Percentiles rank a stretch among this genome's conserved stretches.
Conservation (phyloP, 2,113 vertebrate genomes). For the Pelodiscus sinensis region DNA sequence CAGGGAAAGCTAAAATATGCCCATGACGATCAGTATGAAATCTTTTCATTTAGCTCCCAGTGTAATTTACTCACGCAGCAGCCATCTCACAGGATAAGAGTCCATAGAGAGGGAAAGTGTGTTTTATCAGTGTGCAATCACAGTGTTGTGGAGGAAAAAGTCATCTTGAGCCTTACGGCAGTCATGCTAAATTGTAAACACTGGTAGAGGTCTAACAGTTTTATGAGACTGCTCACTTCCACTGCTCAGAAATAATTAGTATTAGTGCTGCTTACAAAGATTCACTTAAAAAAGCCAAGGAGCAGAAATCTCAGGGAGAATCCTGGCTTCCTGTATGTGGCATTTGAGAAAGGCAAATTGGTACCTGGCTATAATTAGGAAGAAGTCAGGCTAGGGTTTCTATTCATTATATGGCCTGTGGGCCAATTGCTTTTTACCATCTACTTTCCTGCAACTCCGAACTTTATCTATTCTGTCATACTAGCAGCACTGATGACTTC, state of each 20-base stretch:
- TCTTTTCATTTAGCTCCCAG: slow-evolving; percentile 60
- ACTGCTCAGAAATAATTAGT: slow-evolving; percentile 1
- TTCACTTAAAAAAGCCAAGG: neutral
- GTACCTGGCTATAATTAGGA: too few species aligned
- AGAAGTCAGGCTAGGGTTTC: neutral
- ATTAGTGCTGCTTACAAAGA: neutral
- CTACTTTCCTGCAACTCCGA: rapidly evolving
- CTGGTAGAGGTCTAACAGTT: neutral
- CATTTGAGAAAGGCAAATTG: neutral
- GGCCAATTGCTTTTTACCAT: rapidly evolving
- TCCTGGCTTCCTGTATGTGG: neutral
- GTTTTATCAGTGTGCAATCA: slow-evolving; percentile 45
- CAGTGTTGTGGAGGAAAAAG: slow-evolving; percentile 34
- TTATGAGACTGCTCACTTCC: neutral
- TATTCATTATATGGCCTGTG: neutral
- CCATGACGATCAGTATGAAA: slow-evolving; percentile 39
- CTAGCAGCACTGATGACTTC: rapidly evolving
- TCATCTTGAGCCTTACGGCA: slow-evolving; percentile 44
- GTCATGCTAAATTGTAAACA: slow-evolving; percentile 35
- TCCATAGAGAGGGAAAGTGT: slow-evolving; percentile 25
- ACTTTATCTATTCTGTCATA: neutral
- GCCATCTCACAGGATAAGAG: slow-evolving; percentile 56
- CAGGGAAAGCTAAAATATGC: slow-evolving; percentile 27
- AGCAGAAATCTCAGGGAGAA: slow-evolving; percentile 6
- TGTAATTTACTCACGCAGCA: slow-evolving; percentile 72